Evolutionary conservation across 2,797 vertebrate genomes (phyloP).

Genomic region (Fratercula arctica): DNA sequence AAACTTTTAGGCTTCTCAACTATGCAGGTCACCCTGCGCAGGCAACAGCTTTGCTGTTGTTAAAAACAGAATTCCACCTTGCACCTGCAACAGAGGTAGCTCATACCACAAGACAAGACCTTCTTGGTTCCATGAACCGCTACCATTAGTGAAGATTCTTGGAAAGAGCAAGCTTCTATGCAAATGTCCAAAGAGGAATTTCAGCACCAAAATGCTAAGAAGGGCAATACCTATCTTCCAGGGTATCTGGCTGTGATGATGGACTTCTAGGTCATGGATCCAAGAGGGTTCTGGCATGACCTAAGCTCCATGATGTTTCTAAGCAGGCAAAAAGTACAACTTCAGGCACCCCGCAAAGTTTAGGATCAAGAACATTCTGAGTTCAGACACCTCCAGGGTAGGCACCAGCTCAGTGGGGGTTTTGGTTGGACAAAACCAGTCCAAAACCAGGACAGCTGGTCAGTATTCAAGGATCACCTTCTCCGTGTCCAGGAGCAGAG

Average conservation of each 20-base stretch:
- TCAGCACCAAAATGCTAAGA: neutral
- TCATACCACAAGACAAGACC: neutral
- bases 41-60: neutral
- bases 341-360: neutral
- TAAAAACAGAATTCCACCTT: neutral
- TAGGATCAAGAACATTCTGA: neutral
- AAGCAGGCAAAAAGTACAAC: neutral
- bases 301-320: neutral
- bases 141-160: neutral
- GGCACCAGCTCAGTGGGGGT: neutral
- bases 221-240: neutral
- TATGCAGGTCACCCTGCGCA: accelerated
- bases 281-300: neutral
- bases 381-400: neutral
- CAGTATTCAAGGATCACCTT: no score
- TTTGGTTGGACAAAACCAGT: neutral
- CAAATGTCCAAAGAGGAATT: neutral
- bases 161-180: neutral
- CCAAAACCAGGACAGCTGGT: no score
- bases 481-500: no score
- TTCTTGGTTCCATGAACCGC: neutral
- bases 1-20: neutral
- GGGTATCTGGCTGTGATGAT: neutral
- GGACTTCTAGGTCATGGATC: neutral
- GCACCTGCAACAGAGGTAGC: neutral